Base-by-base conservation (phyloP, 2,888 invertebrate genomes). In the Drosophila leonis region DNA sequence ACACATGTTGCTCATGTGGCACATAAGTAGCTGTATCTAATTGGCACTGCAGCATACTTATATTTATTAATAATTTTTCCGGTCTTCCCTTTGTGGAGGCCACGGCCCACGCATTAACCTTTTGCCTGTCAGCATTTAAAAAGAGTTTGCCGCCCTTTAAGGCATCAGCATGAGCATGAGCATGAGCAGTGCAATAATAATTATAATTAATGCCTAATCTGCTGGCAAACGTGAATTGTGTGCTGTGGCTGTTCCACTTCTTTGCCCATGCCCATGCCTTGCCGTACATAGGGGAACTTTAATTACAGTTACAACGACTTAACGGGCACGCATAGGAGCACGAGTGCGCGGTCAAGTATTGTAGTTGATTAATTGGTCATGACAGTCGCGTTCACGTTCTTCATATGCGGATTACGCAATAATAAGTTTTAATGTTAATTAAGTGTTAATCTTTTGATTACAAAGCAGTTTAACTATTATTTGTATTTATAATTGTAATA, bases 201-300 rank as follows among this genome's bases (percentile, higher is more conserved):
- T 82, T 87, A 65, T 78, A 89, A 83, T 89, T 82, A 83, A 87
- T 59, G 79, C 52, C 64, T 83, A 71, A 80, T 83, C 63, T 55
- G 33, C 60, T 69, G 56, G 60, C 54, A 59, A 61, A 61, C 54
- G 44, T 68, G 61, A 81, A 77, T 72, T 79, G 46, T 27, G 24
- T 20, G 35, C 41, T 67, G 35, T 35, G 29, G 56, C 62, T 49
- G 55, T 63, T 77, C 48, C 66, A 62, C 62, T 61, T 41, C 12
- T 31, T 33, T 29, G 44, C 12, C 52, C 52, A 56, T 61, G 61
- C 52, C 15, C 18, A 42, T n/a, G 33, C 72, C 18, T 46, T n/a
- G 33, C 72, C 69, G 52, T 68, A 27, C 62, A 62, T 67, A 69
- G 72, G 70, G 69, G 56, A 70, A 60, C 56, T 66, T 79, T 84